Conservation (phyloP, 1,140 invertebrate genomes). For the Macrosteles quadrilineatus region DNA sequence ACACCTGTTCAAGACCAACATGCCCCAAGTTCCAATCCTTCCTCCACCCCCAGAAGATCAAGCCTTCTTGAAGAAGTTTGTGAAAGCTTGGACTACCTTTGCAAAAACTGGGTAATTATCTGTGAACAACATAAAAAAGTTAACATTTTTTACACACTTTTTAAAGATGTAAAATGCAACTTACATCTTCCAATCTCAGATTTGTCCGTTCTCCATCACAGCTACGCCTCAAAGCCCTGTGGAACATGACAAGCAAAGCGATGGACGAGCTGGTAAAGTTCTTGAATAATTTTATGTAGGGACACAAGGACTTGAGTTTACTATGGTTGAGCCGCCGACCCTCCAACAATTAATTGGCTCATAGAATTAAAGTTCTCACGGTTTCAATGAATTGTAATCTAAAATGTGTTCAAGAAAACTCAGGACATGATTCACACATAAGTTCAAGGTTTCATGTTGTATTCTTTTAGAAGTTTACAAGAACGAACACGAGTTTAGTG, state of each 20-base stretch:
- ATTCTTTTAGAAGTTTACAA: too few relatives aligned
- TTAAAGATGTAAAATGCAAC: background rate
- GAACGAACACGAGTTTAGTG: too few relatives aligned
- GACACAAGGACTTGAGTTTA: too few relatives aligned
- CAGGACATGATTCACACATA: too few relatives aligned
- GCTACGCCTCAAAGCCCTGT: background rate
- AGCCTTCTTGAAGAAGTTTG: background rate
- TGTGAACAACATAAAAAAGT: background rate
- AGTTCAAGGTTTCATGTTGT: too few relatives aligned
- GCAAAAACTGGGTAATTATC: slow-evolving; percentile 1
- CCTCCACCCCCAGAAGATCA: background rate
- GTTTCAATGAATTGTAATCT: too few relatives aligned
- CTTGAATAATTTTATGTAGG: background rate
- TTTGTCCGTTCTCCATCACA: background rate
- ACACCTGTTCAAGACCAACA: slow-evolving; percentile 1
- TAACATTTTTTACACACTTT: background rate
- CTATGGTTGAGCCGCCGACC: too few relatives aligned
- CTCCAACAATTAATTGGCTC: too few relatives aligned
- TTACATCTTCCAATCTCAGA: too few relatives aligned
- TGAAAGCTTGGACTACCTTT: background rate
- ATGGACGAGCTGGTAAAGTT: background rate
- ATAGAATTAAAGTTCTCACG: too few relatives aligned
- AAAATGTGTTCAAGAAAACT: too few relatives aligned
- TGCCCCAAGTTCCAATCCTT: background rate
- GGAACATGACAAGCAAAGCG: background rate